Percentiles rank a stretch among this genome's conserved stretches.
These are phyloP conservation scores for Eufriesea mexicana DNA, from an alignment of 1,140 invertebrate genomes.

Conservation along the genomic window DNA sequence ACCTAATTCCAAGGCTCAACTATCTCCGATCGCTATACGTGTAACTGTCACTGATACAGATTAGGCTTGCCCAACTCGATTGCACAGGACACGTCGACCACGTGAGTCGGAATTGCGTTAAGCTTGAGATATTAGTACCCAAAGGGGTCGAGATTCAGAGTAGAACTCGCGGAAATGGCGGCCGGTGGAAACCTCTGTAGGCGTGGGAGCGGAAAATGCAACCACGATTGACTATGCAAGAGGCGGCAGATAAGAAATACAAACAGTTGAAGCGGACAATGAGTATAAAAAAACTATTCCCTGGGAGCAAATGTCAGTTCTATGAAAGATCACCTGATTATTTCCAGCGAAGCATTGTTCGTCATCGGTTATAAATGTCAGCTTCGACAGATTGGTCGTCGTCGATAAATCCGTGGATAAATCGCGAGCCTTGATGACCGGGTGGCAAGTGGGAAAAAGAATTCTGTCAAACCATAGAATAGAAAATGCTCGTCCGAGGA, in stretches of 20 bases:
- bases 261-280: background rate
- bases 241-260: background rate
- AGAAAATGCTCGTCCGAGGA: background rate
- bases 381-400: constrained; percentile 16
- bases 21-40: too few species aligned
- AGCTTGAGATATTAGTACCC: background rate
- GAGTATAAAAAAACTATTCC: constrained; percentile 19
- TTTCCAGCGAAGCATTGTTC: constrained; percentile 23
- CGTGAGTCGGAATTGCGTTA: background rate
- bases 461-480: background rate
- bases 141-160: background rate
- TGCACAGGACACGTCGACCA: too few species aligned
- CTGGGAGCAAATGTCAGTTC: constrained; percentile 32
- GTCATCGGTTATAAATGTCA: constrained; percentile 50
- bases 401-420: background rate
- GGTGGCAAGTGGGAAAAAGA: background rate
- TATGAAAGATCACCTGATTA: constrained; percentile 34
- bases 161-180: background rate
- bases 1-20: too few species aligned
- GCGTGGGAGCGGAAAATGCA: constrained; percentile 23
- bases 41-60: too few species aligned
- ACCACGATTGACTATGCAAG: constrained; percentile 13
- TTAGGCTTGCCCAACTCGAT: background rate
- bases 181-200: background rate
- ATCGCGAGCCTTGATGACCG: background rate